These are phyloP conservation scores for Chydorus sphaericus DNA, from an alignment of 2,888 invertebrate genomes.

Conservation along the genomic window DNA sequence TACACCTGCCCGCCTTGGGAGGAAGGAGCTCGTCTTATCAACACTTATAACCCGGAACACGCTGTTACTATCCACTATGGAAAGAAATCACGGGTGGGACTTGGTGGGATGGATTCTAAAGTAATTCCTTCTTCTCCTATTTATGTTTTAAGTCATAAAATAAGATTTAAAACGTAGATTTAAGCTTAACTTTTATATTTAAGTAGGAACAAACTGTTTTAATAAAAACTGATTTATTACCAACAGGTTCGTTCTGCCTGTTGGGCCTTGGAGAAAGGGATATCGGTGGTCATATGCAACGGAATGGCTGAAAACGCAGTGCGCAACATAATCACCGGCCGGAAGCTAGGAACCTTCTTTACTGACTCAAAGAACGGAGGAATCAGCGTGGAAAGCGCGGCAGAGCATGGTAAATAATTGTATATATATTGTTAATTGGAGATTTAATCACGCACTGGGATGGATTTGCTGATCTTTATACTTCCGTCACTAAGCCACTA, in stretches of 20 bases:
- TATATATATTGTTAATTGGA: too few species aligned
- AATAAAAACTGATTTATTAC: too few species aligned
- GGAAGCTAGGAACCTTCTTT: slow-evolving; percentile 94
- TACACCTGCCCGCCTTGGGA: slow-evolving; percentile 91
- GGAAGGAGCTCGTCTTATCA: slow-evolving; percentile 83
- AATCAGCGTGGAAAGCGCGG: slow-evolving; percentile 73
- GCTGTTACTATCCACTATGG: slow-evolving; percentile 64
- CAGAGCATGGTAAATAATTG: slow-evolving; percentile 91
- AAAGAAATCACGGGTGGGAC: slow-evolving; percentile 80
- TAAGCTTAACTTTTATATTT: too few species aligned
- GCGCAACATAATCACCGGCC: slow-evolving; percentile 76
- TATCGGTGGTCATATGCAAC: slow-evolving; percentile 94
- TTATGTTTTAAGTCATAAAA: too few species aligned
- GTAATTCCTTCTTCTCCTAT: too few species aligned
- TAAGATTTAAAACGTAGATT: too few species aligned
- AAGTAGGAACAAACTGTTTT: too few species aligned
- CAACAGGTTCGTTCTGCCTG: slow-evolving; percentile 73
- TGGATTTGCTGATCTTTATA: too few species aligned
- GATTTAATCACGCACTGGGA: too few species aligned
- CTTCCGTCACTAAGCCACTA: too few species aligned
- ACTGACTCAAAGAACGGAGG: slow-evolving; percentile 51
- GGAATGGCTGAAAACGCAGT: slow-evolving; percentile 91
- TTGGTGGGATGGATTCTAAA: slow-evolving; percentile 97
- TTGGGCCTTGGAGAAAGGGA: slow-evolving; percentile 89
- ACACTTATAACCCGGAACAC: slow-evolving; percentile 72